Evolutionary conservation across 1,140 invertebrate species (phyloP), one percentile per base, ranked within the genome.

Genomic region (Lasioglossum baleicum): DNA sequence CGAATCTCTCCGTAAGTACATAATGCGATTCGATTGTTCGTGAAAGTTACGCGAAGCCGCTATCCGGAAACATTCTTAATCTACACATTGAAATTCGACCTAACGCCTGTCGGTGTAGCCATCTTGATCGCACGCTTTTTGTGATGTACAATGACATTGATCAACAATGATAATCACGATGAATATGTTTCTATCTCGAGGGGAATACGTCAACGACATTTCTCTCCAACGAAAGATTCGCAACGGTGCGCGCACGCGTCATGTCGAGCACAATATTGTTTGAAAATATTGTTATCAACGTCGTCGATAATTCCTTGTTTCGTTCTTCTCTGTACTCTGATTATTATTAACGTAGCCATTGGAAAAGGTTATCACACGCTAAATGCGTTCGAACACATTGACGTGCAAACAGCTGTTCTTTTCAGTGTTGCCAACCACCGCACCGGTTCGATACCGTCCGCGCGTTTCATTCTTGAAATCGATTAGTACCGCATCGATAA

Each of bases 401-500:
- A 69, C 60, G 44, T 63, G 35, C 51, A 85, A 86, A 86, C 80
- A 85, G 83, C 69, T 86, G 84, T 85, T 85, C 68, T 65, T 73
- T 68, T 75, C 73, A 73, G 81, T 75, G 53, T 68, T 80, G 64
- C 78, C 78, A 80, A 80, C 63, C 3, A 48, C 44, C 44, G 44
- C 22, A 10, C 53, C 56, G 15, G 31, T 5, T n/a, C 17, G 11
- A 40, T 56, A n/a, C 7, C 20, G 26, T 72, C 22, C n/a, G 22
- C 7, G 2, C 22, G 10, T 56, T 51, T 26, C 26, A 20, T 69
- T 51, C 13, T 11, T 56, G 35, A 22, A 73, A 56, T 53, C 0
- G n/a, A 3, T 1, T 5, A 22, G 48, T 15, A 8, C 3, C 10
- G 20, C 8, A 7, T 51, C 11, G 7, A n/a, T 65, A 13, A 42